Base-by-base conservation (phyloP, 2,113 vertebrate genomes). In the Cardinalis cardinalis region DNA sequence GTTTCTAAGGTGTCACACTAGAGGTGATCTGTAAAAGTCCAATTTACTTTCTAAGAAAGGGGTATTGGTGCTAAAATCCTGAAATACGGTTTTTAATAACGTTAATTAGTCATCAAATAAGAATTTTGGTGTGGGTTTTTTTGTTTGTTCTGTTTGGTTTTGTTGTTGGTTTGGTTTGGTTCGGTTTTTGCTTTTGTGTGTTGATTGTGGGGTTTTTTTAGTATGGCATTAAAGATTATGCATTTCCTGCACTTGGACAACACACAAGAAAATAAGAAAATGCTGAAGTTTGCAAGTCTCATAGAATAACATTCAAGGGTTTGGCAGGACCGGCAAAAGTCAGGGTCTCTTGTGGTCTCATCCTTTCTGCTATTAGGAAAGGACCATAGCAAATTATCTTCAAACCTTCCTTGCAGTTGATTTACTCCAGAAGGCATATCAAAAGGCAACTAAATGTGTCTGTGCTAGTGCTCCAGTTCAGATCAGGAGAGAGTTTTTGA, bases 101-200 rank as follows among this genome's bases (percentile, higher is more conserved):
- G 2, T 21, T 49, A 49, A 49, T 49, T 49, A 49, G 48, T 83
- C 29, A 75, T 24, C 29, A 46, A 46, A 59, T 36, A 60, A 34
- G 2, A 18, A 4, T n/a, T 48, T 73, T 55, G 20, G 5, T 53
- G 20, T 10, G 26, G 16, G 3, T 0, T 5, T 26, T 55, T 36
- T 25, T 56, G 21, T 5, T n/a, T 40, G 21, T 1, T 61, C 18
- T 10, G 7, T n/a, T 49, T 51, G 8, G 3, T 26, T 32, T 24
- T 41, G 9, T 43, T 48, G 14, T 29, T 43, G 32, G 7, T 31
- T 65, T 40, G 4, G 0, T 59, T 59, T 71, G 9, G 12, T 12
- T 72, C 53, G 8, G 3, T 5, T 44, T 18, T 32, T 51, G 2
- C 0, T 55, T 72, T n/a, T 60, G 5, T 44, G 7, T 3, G 28